phyloP scores from a whole-genome alignment of 1,140 invertebrate species.

The Laodelphax striatellus region DNA sequence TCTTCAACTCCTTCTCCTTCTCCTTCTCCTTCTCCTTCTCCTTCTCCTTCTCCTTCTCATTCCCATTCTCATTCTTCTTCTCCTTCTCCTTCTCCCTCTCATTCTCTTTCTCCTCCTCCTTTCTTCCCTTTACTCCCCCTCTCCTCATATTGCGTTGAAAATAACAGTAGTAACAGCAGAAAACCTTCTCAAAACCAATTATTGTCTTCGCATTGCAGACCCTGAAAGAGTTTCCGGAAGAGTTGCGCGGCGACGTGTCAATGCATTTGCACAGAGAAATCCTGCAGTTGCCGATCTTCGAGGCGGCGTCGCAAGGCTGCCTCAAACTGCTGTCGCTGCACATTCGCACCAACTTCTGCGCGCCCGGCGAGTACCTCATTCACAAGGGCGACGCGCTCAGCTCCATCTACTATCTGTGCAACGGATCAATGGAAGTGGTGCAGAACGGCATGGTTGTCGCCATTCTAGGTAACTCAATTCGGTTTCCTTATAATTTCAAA shows the following conservation, averaged over 20 bases:
- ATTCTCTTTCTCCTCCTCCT: too few species aligned
- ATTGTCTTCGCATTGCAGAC: too few species aligned
- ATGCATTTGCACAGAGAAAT: slow-evolving; percentile 93
- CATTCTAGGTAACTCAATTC: slow-evolving; percentile 69
- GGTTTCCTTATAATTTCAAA: too few species aligned
- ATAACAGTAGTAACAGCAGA: too few species aligned
- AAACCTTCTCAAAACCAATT: too few species aligned
- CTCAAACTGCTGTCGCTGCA: slow-evolving; percentile 82
- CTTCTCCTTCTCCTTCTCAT: too few species aligned
- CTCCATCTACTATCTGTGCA: slow-evolving; percentile 92
- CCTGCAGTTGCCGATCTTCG: slow-evolving; percentile 86
- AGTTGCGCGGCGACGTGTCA: slow-evolving; percentile 85
- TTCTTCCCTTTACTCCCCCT: too few species aligned
- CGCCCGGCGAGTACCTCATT: slow-evolving; percentile 92
- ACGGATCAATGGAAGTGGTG: slow-evolving; percentile 97
- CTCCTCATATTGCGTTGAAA: too few species aligned
- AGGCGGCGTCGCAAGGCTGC: slow-evolving; percentile 80
- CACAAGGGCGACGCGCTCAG: slow-evolving; percentile 94
- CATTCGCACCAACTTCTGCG: slow-evolving; percentile 84
- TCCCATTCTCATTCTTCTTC: too few species aligned
- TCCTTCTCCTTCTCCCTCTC: too few species aligned
- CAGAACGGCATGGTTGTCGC: slow-evolving; percentile 97
- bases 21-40: too few species aligned
- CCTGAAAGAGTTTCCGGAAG: slow-evolving; percentile 91
- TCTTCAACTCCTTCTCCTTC: too few species aligned